phyloP scores from a whole-genome alignment of 2,797 vertebrate genomes.

The Enteromius afrohamiltoni region DNA sequence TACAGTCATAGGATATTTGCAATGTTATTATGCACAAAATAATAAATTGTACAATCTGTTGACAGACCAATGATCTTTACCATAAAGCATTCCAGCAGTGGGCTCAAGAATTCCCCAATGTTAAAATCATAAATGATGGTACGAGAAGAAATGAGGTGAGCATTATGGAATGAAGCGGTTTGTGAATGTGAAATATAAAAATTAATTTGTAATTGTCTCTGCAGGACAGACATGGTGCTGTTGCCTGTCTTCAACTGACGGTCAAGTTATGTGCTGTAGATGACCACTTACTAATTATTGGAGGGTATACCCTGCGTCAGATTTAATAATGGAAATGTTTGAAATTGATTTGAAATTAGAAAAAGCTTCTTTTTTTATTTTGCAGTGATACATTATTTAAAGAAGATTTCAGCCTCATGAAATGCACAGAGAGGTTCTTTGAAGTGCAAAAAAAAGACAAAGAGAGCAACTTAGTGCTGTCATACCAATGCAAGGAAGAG shows the following conservation, averaged over 20 bases:
- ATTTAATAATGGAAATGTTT: background rate
- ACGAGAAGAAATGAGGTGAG: constrained; percentile 79
- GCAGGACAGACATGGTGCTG: constrained; percentile 81
- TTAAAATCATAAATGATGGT: constrained; percentile 77
- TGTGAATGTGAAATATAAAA: background rate
- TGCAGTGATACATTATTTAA: constrained; percentile 84
- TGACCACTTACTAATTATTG: constrained; percentile 78
- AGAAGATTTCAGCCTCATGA: constrained; percentile 81
- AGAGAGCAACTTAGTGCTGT: constrained; percentile 75
- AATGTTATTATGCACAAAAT: background rate
- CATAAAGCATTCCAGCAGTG: constrained; percentile 76
- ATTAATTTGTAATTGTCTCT: background rate
- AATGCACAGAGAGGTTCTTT: constrained; percentile 68
- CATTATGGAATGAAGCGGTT: background rate
- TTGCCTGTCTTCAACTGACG: constrained; percentile 78
- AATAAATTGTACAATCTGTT: constrained; percentile 28
- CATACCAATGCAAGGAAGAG: constrained; percentile 80
- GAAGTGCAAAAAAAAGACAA: constrained; percentile 64
- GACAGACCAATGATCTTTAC: constrained; percentile 80
- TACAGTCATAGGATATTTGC: too few species aligned
- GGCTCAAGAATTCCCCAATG: constrained; percentile 73
- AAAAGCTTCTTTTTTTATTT: background rate
- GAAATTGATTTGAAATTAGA: background rate
- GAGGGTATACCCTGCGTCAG: constrained; percentile 72
- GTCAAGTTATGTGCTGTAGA: constrained; percentile 77